Conservation (phyloP, 1,140 invertebrate species). For the Bombus sylvicola region DNA sequence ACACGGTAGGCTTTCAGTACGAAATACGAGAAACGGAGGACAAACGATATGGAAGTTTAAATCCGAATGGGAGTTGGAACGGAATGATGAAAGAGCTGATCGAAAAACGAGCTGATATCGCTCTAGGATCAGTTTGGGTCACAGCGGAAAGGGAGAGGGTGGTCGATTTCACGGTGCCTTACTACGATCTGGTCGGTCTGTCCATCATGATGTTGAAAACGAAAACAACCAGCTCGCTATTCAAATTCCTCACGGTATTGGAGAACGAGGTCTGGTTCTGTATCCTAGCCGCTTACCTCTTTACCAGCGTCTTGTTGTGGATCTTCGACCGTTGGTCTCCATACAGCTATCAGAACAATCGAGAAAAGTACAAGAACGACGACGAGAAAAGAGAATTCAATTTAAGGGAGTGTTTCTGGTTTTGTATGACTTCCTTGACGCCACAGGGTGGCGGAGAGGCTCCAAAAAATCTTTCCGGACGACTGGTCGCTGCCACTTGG, state of each 20-base stretch:
- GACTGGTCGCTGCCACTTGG: conserved; percentile 97
- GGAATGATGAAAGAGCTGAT: conserved; percentile 96
- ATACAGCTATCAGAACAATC: conserved; percentile 97
- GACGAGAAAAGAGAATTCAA: conserved; percentile 98
- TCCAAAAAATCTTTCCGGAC: conserved; percentile 96
- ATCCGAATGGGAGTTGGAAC: conserved; percentile 93
- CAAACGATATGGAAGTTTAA: conserved; percentile 92
- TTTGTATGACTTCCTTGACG: conserved; percentile 98
- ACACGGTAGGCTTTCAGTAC: conserved; percentile 94
- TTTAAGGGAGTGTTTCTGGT: conserved; percentile 98
- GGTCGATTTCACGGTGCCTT: conserved; percentile 96
- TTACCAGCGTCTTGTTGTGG: conserved; percentile 97
- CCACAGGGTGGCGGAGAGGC: conserved; percentile 98
- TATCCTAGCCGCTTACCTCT: conserved; percentile 97
- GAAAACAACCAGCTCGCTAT: conserved; percentile 92
- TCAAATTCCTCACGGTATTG: conserved; percentile 98
- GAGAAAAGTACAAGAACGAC: conserved; percentile 95
- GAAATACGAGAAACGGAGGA: conserved; percentile 91
- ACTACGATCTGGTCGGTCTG: conserved; percentile 97
- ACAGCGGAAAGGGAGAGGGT: conserved; percentile 97
- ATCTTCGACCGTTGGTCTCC: conserved; percentile 98
- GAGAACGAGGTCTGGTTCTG: conserved; percentile 98
- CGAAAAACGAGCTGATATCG: conserved; percentile 95
- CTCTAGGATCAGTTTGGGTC: conserved; percentile 92
- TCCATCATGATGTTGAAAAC: conserved; percentile 95